Conservation (phyloP, 37 sponge, comb jelly and placozoan species). For the Axinella damicornis region DNA sequence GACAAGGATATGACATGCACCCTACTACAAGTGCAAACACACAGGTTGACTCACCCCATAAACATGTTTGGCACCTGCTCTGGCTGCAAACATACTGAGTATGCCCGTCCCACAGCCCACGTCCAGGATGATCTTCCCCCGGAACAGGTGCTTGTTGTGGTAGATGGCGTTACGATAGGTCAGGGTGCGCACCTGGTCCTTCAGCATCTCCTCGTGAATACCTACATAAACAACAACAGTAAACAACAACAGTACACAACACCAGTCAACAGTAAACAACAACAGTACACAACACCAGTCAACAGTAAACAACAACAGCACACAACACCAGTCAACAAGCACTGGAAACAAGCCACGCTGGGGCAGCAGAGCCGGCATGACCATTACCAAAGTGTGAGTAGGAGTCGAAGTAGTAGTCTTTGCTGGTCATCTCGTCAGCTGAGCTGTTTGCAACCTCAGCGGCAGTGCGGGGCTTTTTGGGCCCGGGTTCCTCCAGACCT, state of each 20-base stretch:
- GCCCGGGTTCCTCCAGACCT: conserved; percentile 4
- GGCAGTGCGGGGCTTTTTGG: conserved; percentile 33
- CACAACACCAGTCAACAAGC: too few species aligned
- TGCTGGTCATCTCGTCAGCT: conserved; percentile 75
- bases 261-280: too few species aligned
- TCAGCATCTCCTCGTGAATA: conserved; percentile 99
- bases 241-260: too few species aligned
- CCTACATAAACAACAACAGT: conserved; percentile 44
- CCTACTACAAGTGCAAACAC: not conserved
- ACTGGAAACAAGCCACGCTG: too few species aligned
- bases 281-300: too few species aligned
- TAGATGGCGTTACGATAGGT: conserved; percentile 96
- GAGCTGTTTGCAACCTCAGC: not conserved
- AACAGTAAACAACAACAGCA: too few species aligned
- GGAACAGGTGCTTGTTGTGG: conserved; percentile 97
- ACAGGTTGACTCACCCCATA: conserved; percentile 67
- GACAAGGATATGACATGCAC: not conserved
- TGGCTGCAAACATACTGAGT: conserved; percentile 94
- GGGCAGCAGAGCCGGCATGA: too few species aligned
- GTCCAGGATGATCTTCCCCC: conserved; percentile 92
- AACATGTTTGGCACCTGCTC: conserved; percentile 93
- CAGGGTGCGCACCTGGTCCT: conserved; percentile 93
- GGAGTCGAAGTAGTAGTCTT: conserved; percentile 99
- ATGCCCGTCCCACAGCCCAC: conserved; percentile 99
- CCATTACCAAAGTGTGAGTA: conserved; percentile 96